A percentile compares a stretch with the other conserved stretches of the same genome.
phyloP scores from a whole-genome alignment of 2,888 invertebrate genomes.

The Cerastis leucographa region DNA sequence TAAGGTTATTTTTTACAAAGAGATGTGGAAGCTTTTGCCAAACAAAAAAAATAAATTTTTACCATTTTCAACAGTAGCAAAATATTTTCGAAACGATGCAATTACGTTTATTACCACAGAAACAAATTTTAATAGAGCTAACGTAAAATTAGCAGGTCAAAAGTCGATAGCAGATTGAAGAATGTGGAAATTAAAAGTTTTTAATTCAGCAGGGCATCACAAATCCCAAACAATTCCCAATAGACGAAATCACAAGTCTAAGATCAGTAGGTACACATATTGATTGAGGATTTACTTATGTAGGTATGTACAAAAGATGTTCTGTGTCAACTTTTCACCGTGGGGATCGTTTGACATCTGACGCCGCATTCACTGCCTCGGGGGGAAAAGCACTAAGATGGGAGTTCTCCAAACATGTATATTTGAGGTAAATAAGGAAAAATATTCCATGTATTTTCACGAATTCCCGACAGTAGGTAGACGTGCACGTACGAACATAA shows the following conservation, averaged over 20 bases:
- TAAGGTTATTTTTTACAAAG: neutral
- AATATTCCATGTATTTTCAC: conserved; percentile 23
- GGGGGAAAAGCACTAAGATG: conserved; percentile 31
- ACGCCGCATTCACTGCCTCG: conserved; percentile 31
- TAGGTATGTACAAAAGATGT: conserved; percentile 28
- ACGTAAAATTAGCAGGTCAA: neutral
- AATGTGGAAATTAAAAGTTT: neutral
- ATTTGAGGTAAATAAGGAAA: conserved; percentile 43
- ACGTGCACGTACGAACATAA: conserved; percentile 74
- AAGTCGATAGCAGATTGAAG: neutral
- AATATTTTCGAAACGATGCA: neutral
- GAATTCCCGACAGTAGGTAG: conserved; percentile 53
- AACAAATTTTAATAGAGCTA: neutral
- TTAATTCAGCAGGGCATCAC: neutral
- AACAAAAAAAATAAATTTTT: too few species aligned
- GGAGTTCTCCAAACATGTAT: conserved; percentile 22
- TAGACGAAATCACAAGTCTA: neutral
- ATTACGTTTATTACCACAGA: neutral
- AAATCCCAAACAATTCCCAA: neutral
- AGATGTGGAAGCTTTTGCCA: neutral
- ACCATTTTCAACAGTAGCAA: too few species aligned
- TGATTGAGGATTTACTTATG: conserved; percentile 40
- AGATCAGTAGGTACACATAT: neutral
- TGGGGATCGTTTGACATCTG: conserved; percentile 42
- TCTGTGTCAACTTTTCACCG: conserved; percentile 25